A percentile compares a stretch with the other conserved stretches of the same genome.
These are phyloP conservation scores for Pammene aurita DNA, from an alignment of 2,888 invertebrate species.

Conservation along the genomic window DNA sequence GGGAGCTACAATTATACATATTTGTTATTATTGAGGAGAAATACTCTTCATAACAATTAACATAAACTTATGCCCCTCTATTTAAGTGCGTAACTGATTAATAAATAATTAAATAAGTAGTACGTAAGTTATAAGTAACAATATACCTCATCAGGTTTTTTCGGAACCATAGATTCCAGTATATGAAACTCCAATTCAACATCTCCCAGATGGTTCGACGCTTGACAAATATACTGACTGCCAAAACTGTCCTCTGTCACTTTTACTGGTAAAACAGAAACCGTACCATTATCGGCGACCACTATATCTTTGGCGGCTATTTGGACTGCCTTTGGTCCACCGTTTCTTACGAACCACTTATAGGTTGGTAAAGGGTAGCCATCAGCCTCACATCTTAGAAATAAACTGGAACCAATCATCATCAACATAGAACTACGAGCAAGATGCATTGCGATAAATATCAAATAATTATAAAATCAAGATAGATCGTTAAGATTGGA, in stretches of 20 bases:
- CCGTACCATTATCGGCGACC: constrained; percentile 51
- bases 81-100: too few relatives aligned
- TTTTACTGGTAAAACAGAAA: constrained; percentile 55
- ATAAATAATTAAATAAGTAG: background rate
- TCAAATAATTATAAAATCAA: too few relatives aligned
- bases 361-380: constrained; percentile 65
- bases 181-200: constrained; percentile 56
- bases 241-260: constrained; percentile 58
- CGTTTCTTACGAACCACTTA: constrained; percentile 62
- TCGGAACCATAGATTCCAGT: constrained; percentile 57
- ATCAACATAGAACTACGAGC: too few relatives aligned
- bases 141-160: constrained; percentile 58
- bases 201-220: constrained; percentile 60
- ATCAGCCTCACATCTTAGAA: constrained; percentile 61
- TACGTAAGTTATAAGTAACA: background rate
- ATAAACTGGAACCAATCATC: constrained; percentile 55
- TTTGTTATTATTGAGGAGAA: too few relatives aligned
- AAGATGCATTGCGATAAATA: too few relatives aligned
- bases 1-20: too few relatives aligned
- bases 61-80: too few relatives aligned
- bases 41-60: too few relatives aligned
- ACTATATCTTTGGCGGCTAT: constrained; percentile 56
- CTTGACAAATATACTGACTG: constrained; percentile 61
- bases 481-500: too few relatives aligned
- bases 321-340: constrained; percentile 56